Evolutionary conservation across 2,113 vertebrate species (phyloP), one percentile per base, ranked within the genome.

Genomic region (Triplophysa dalaica): DNA sequence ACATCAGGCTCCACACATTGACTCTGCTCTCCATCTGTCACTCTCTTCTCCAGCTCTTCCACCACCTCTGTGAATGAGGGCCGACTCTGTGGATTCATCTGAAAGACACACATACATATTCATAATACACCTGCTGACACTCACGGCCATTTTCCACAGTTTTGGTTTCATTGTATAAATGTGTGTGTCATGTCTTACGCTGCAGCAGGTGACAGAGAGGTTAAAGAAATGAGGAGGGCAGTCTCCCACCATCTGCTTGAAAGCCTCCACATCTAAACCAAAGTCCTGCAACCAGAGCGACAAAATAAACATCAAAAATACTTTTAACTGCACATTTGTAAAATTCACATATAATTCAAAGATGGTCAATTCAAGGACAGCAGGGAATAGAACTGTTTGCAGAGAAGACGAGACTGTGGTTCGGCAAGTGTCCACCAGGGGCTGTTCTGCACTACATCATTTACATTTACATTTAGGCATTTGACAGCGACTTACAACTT

Each of bases 191-290:
- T 10, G 17, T 60, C 97, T 93, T 89, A 98, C 97, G 29, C 89
- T 92, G 90, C 97, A 99, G 92, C 97, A 99, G 85, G 93, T 91
- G 78, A 98, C 94, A 29, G 97, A 93, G 1, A 98, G 91, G 84
- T 92, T 93, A 76, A 99, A 92, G 88, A 97, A 96, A 0, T 90
- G 86, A 0, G 86, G 75, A 0, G 96, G 97, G 82, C 97, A 98
- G 0, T 91, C 90, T 4, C 84, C 94, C 29, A 96, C 94, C 92
- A 99, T 90, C 80, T 91, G 93, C 85, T 91, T 89, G 86, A 99
- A 98, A 0, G 94, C 87, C 12, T 89, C 87, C 72, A 95, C 77
- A 0, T 99, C 96, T 85, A 99, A 90, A 24, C 97, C 97, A 82
- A 98, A 99, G 87, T 98, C 93, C 97, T 98, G 81, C 0, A 24